Evolutionary conservation across 2,113 vertebrate species (phyloP), one percentile per base, ranked within the genome.

Genomic region (Ranitomeya variabilis): DNA sequence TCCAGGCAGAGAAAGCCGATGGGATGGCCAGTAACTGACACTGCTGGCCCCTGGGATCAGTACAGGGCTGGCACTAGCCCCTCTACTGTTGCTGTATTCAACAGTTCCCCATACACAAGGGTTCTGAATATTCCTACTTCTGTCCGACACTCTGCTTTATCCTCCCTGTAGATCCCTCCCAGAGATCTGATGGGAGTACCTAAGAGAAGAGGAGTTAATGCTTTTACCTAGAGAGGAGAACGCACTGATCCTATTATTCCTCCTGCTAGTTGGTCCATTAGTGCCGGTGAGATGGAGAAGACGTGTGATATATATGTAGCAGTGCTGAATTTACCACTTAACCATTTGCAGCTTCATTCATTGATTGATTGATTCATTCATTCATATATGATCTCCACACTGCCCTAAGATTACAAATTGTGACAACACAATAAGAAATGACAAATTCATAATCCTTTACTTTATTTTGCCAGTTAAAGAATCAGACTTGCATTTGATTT

Each of bases 81-180:
- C 37, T 80, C 52, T 83, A 54, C 62, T 83, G 0, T 52, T 54
- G 62, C 60, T 66, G 19, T 67, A 12, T 62, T 19, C 14, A 64
- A 82, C 80, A 62, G 59, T 82, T 80, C 21, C 59, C n/a, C 52
- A 80, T 16, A 15, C 55, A 80, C 23, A 51, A 64, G 15, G 62
- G 5, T 69, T 66, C 21, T 55, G 82, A 13, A 26, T 16, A 19
- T 54, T 54, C 23, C 64, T 55, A 84, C 64, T 84, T 71, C 18
- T 69, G 64, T 26, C 21, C 21, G 52, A 31, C 81, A 67, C 81
- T 23, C 62, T 45, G 62, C 23, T 83, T 84, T 71, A 84, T 84
- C 26, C 64, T 84, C 51, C 9, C 82, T 71, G 37, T 54, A 69
- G 71, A 71, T 69, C 82, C 82, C 82, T 84, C 82, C 82, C 82